Evolutionary conservation across 35 echinoderm and acorn worm genomes (phyloP).

Genomic region (Hemicentrotus pulcherrimus): DNA sequence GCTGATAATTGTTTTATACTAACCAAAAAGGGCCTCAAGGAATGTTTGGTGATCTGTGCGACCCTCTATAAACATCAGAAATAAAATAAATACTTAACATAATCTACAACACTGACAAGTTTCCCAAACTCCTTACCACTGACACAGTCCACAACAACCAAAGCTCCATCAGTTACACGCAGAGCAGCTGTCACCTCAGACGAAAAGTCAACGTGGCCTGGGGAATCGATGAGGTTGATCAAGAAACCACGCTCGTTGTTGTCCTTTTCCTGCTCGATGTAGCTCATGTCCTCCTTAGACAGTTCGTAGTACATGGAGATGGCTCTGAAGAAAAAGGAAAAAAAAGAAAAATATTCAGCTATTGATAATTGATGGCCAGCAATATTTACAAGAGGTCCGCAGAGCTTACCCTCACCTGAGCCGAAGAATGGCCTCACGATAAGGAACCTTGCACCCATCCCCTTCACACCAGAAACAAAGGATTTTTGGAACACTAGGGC

Average conservation of each 20-base stretch:
- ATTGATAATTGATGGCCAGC: neutral
- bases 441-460: too few species aligned
- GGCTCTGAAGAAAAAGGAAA: slow-evolving; percentile 59
- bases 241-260: slow-evolving; percentile 77
- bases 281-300: slow-evolving; percentile 70
- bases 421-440: too few species aligned
- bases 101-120: too few species aligned
- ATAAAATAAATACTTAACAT: too few species aligned
- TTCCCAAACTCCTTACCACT: slow-evolving; percentile 72
- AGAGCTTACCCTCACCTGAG: too few species aligned
- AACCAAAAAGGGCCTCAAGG: too few species aligned
- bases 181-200: slow-evolving; percentile 96
- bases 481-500: too few species aligned
- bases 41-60: too few species aligned
- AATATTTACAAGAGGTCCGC: neutral
- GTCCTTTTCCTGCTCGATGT: slow-evolving; percentile 59
- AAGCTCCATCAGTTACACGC: slow-evolving; percentile 93
- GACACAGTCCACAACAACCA: slow-evolving; percentile 97
- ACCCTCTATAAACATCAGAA: too few species aligned
- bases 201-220: slow-evolving; percentile 98
- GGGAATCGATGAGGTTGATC: slow-evolving; percentile 98
- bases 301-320: slow-evolving; percentile 92
- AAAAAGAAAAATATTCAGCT: neutral
- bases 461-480: too few species aligned
- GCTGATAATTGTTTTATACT: too few species aligned